Percentiles rank a stretch among this genome's conserved stretches.
These are phyloP conservation scores for Drosophila conformis DNA, from an alignment of 2,888 invertebrate species.

Conservation along the genomic window DNA sequence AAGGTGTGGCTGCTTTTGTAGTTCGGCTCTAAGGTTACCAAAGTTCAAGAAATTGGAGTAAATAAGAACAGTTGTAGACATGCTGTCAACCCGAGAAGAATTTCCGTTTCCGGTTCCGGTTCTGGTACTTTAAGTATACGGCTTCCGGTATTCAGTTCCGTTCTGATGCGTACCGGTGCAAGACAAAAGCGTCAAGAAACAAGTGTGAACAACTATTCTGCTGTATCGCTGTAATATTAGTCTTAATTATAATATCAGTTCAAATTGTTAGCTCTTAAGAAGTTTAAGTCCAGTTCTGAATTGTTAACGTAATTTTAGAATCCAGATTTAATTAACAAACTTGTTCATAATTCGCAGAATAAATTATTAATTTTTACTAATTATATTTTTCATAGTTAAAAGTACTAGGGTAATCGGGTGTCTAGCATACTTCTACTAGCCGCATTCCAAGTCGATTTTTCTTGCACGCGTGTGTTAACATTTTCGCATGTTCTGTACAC, in stretches of 20 bases:
- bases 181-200: too few species aligned
- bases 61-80: background rate
- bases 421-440: background rate
- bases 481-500: constrained; percentile 50
- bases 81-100: background rate
- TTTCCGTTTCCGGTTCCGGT: background rate
- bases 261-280: background rate
- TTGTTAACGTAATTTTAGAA: too few species aligned
- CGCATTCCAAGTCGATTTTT: constrained; percentile 40
- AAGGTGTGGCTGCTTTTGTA: background rate
- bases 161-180: background rate
- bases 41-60: background rate
- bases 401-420: constrained; percentile 1
- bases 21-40: background rate
- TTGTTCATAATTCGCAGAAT: background rate
- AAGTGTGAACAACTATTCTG: background rate
- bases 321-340: background rate
- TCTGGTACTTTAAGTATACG: background rate
- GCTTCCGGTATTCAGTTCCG: background rate
- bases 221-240: background rate
- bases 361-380: background rate
- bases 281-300: background rate
- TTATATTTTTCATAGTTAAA: background rate
- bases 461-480: constrained; percentile 53
- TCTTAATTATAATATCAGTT: background rate